Base-by-base conservation (phyloP, 2,888 invertebrate species). In the Agrilus cyanescens region DNA sequence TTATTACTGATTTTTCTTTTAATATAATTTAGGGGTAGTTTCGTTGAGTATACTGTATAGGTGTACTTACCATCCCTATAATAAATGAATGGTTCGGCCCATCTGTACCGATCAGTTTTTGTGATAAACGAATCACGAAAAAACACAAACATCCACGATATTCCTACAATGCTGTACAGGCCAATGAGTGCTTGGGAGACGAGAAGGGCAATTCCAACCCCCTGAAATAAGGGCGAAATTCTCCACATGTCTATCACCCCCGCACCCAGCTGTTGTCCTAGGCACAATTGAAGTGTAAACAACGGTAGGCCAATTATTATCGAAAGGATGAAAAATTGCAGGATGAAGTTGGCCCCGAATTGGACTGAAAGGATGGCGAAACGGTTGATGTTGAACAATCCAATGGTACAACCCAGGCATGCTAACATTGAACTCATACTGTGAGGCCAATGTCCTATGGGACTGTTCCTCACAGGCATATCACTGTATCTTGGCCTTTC, bases 211-310 rank as follows among this genome's bases (percentile, higher is more conserved):
- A 90, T 80, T 13, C 91, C 91, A 14, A 91, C 85, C 3, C 93
- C 91, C 70, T 86, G 84, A 62, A 91, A 90, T 53, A 91, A 78
- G 0, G 93, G 93, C 41, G 90, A 90, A 57, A 91, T 89, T 57
- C 78, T 78, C 91, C 91, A 93, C 90, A 91, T 90, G 55, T 89
- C 88, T 46, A 91, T 78, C 2, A 88, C 85, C 0, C 91, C 91
- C 0, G 87, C 78, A 37, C 82, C 80, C 45, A 91, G 69, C 54
- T 87, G 82, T 63, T 89, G 86, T 2, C 93, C 91, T 53, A 91
- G 70, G 53, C 86, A 85, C 64, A 88, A 75, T 65, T 89, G 86
- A 38, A 91, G 72, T 43, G 88, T 86, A 56, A 90, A 78, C 50
- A 91, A 65, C 5, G 93, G 91, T 59, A 91, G 81, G 13, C 67